These are phyloP conservation scores for Xenentodon cancila DNA, from an alignment of 2,797 vertebrate genomes.

Conservation along the genomic window DNA sequence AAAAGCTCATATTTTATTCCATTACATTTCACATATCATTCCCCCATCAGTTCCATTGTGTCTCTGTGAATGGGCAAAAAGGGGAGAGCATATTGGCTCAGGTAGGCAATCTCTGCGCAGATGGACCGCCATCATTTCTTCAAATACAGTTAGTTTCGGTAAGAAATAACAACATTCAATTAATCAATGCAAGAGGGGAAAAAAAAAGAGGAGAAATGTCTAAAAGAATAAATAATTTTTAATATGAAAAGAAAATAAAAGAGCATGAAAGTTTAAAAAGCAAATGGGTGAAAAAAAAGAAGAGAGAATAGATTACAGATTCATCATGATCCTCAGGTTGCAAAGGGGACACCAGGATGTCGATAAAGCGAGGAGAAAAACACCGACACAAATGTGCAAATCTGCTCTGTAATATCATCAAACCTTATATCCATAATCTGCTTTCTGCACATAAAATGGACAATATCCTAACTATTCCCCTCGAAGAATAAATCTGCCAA, in stretches of 20 bases:
- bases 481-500: slow-evolving; percentile 58
- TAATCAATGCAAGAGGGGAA: slow-evolving; percentile 1
- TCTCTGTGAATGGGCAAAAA: slow-evolving; percentile 37
- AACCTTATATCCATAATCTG: slow-evolving; percentile 75
- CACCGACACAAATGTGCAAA: not conserved
- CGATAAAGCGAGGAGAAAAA: not conserved
- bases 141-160: slow-evolving; percentile 48
- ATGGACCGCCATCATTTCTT: slow-evolving; percentile 60
- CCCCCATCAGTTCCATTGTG: slow-evolving; percentile 17
- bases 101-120: slow-evolving; percentile 38
- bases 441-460: slow-evolving; percentile 54
- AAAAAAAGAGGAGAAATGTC: slow-evolving; percentile 6
- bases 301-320: not conserved
- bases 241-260: slow-evolving; percentile 7
- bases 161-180: slow-evolving; percentile 1
- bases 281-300: not conserved
- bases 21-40: slow-evolving; percentile 60
- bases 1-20: slow-evolving; percentile 75
- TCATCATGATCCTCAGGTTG: not conserved
- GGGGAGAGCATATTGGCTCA: slow-evolving; percentile 26
- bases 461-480: slow-evolving; percentile 43
- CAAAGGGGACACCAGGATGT: slow-evolving; percentile 7
- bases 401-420: slow-evolving; percentile 60
- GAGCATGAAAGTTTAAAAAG: slow-evolving; percentile 7
- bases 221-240: slow-evolving; percentile 5